Conservation (phyloP, 1,140 invertebrate species). For the Planococcus citri region DNA sequence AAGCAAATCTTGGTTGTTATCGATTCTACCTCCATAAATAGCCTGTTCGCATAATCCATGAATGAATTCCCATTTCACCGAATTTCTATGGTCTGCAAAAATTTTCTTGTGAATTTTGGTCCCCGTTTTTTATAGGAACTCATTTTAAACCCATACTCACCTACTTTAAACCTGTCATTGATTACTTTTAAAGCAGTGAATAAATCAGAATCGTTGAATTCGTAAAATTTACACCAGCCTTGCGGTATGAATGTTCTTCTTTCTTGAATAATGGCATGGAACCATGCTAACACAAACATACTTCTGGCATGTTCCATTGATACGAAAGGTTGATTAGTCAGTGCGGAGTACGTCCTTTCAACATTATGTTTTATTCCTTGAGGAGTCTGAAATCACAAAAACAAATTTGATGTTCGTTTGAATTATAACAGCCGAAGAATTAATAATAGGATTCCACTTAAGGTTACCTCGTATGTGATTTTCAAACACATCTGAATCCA, state of each 20-base stretch:
- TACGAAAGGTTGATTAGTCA: slow-evolving; percentile 34
- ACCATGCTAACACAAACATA: slow-evolving; percentile 60
- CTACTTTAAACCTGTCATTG: neutral
- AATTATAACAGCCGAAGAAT: slow-evolving; percentile 33
- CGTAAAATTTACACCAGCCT: slow-evolving; percentile 80
- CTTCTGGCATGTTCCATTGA: slow-evolving; percentile 37
- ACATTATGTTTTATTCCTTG: slow-evolving; percentile 53
- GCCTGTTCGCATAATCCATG: slow-evolving; percentile 67
- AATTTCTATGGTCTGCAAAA: slow-evolving; percentile 25
- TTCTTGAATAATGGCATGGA: slow-evolving; percentile 80
- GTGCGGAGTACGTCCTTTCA: slow-evolving; percentile 43
- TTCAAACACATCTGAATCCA: slow-evolving; percentile 58
- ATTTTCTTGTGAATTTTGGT: neutral
- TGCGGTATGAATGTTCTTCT: slow-evolving; percentile 72
- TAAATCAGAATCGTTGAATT: slow-evolving; percentile 76
- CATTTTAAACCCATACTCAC: slow-evolving; percentile 9
- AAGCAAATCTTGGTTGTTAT: slow-evolving; percentile 62
- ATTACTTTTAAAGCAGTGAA: slow-evolving; percentile 61
- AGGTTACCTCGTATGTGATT: slow-evolving; percentile 68
- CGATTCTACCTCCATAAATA: slow-evolving; percentile 78
- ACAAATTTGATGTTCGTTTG: slow-evolving; percentile 13
- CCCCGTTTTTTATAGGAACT: neutral
- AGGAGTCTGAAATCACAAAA: slow-evolving; percentile 39
- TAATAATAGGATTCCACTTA: neutral
- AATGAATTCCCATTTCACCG: slow-evolving; percentile 59